Base-by-base conservation (phyloP, 2,888 invertebrate genomes). In the Agrotis clavis region DNA sequence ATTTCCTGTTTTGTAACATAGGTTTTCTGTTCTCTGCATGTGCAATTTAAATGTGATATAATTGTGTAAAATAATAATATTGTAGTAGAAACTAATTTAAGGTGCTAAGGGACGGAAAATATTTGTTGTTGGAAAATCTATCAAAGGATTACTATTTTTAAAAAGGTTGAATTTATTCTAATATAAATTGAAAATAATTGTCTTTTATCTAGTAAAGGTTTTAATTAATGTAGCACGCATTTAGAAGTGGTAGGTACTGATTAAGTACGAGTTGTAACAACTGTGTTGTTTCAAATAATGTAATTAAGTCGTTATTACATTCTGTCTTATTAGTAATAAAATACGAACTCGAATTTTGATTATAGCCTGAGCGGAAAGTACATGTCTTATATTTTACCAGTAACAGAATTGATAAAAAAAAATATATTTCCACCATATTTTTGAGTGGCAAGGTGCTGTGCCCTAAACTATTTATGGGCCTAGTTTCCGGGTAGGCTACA, bases 31-130 rank as follows among this genome's bases (percentile, higher is more conserved):
- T 92, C 83, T 90, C 90, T 94, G 92, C 92, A 92, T 94, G 93
- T 95, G 95, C 95, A 95, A 95, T 95, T 94, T 92, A 92, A 93
- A 94, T 95, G 95, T 95, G 95, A 96, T 95, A 95, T 90, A 90
- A 91, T 90, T 88, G 84, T 88, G 88, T 90, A 89, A 90, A 88
- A 89, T 90, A 91, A 89, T 90, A 91, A 88, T 90, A 88, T 89
- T 88, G 89, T 91, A 89, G 85, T 90, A 90, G 89, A 92, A 80
- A 79, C 76, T 87, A 87, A 90, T 91, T 87, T 94, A 94, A 94
- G 96, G 96, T 96, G 95, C 96, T 96, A 94, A 91, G 92, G 91
- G 89, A 88, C 84, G 88, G 89, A 91, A 90, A 89, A 91, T 90
- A 84, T 81, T 79, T 81, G 80, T 85, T 89, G 90, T 89, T 90